A percentile compares a stretch with the other conserved stretches of the same genome.
Evolutionary conservation across 2,113 vertebrate genomes (phyloP).

Genomic region (Pipra filicauda): DNA sequence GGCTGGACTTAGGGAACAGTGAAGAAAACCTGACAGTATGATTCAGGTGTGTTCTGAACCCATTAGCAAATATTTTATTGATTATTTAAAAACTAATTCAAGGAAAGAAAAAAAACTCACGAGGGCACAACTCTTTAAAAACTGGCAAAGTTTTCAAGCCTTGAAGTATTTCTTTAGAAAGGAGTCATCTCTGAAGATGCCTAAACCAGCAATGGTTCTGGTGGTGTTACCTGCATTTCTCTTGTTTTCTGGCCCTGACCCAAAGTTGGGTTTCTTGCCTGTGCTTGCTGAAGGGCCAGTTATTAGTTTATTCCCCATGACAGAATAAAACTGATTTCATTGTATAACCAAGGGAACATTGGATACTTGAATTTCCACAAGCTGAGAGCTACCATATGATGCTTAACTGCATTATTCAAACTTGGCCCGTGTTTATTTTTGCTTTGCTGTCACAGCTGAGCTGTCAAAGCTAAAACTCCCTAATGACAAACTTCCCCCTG

Average conservation of each 20-base stretch:
- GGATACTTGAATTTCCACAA: background rate
- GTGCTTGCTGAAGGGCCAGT: background rate
- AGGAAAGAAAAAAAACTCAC: background rate
- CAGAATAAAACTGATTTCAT: background rate
- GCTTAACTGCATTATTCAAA: background rate
- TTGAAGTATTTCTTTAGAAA: background rate
- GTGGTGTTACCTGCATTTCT: background rate
- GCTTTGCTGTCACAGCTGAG: background rate
- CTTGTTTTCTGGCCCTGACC: background rate
- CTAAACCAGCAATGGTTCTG: background rate
- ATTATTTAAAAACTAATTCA: background rate
- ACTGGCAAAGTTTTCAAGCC: background rate
- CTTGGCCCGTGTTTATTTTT: background rate
- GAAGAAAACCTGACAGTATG: background rate
- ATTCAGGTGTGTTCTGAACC: background rate
- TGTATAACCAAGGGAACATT: background rate
- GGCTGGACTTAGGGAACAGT: background rate
- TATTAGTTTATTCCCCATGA: background rate
- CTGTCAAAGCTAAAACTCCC: background rate
- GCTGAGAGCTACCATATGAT: fast-evolving
- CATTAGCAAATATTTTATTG: background rate
- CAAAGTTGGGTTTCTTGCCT: background rate
- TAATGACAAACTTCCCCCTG: background rate
- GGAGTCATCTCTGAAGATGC: background rate
- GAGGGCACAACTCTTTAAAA: background rate